phyloP scores from a whole-genome alignment of 2,888 invertebrate species.

The Pasiphila rectangulata region DNA sequence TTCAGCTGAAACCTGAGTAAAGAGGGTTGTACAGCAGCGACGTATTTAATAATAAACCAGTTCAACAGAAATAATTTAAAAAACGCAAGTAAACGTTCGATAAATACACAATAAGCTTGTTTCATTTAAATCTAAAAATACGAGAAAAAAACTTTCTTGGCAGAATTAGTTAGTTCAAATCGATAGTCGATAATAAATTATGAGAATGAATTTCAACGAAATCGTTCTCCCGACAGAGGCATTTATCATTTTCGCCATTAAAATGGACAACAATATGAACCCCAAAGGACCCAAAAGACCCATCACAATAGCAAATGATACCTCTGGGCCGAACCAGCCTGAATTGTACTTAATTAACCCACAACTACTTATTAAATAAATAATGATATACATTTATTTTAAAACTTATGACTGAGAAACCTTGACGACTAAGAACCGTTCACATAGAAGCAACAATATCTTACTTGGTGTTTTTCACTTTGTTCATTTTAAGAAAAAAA shows the following conservation, averaged over 20 bases:
- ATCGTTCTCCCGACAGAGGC: constrained; percentile 60
- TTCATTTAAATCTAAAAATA: not conserved
- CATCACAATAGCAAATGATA: constrained; percentile 78
- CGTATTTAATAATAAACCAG: no score
- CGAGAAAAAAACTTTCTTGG: not conserved
- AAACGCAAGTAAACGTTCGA: no score
- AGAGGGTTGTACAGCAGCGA: no score
- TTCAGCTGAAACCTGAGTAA: no score
- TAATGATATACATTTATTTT: constrained; percentile 60
- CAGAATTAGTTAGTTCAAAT: constrained; percentile 15
- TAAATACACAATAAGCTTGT: no score
- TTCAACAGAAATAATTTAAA: no score
- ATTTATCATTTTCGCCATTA: constrained; percentile 81
- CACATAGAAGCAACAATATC: constrained; percentile 17
- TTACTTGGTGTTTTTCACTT: not conserved
- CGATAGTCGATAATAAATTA: constrained; percentile 37
- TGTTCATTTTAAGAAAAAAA: no score
- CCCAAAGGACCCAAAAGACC: constrained; percentile 73
- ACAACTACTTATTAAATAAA: constrained; percentile 64
- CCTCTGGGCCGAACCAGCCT: constrained; percentile 65
- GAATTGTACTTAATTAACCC: constrained; percentile 77
- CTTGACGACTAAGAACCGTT: no score
- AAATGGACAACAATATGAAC: constrained; percentile 69
- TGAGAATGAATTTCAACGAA: constrained; percentile 46
- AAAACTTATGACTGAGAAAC: constrained; percentile 37